These are phyloP conservation scores for Passer domesticus DNA, from an alignment of 2,113 vertebrate genomes.

Conservation along the genomic window DNA sequence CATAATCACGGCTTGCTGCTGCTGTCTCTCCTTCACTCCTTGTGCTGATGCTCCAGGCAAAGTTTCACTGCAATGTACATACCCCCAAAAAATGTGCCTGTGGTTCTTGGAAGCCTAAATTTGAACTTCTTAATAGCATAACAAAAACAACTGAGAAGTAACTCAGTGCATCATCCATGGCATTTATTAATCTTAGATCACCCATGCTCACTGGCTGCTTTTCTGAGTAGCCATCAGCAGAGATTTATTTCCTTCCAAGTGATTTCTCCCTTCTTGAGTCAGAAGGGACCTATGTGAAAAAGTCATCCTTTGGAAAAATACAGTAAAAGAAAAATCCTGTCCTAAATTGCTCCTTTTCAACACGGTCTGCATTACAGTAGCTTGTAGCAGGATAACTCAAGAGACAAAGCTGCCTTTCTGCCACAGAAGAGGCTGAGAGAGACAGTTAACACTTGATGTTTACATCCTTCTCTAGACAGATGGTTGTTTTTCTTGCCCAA, in stretches of 20 bases:
- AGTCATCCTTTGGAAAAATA: conserved; percentile 40
- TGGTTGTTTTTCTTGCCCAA: conserved; percentile 1
- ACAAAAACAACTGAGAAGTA: conserved; percentile 34
- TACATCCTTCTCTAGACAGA: conserved; percentile 34
- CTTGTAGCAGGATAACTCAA: background rate
- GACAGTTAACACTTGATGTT: background rate
- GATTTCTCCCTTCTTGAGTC: conserved; percentile 15
- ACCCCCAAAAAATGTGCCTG: background rate
- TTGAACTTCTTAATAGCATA: background rate
- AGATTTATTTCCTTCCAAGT: conserved; percentile 10
- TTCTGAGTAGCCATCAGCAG: conserved; percentile 1
- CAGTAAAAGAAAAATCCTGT: conserved; percentile 8
- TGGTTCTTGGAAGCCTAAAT: conserved; percentile 5
- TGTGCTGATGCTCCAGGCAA: background rate
- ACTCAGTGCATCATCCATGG: background rate
- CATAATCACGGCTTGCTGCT: background rate
- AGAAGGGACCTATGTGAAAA: background rate
- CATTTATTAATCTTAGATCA: conserved; percentile 47
- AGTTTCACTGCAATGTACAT: background rate
- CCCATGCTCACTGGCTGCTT: background rate
- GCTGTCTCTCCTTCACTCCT: background rate
- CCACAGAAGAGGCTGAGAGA: background rate
- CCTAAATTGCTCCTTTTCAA: conserved; percentile 53
- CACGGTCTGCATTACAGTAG: background rate
- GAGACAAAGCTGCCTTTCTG: conserved; percentile 36